These are phyloP conservation scores for Schizotus pectinicornis DNA, from an alignment of 2,888 invertebrate species.

Conservation along the genomic window DNA sequence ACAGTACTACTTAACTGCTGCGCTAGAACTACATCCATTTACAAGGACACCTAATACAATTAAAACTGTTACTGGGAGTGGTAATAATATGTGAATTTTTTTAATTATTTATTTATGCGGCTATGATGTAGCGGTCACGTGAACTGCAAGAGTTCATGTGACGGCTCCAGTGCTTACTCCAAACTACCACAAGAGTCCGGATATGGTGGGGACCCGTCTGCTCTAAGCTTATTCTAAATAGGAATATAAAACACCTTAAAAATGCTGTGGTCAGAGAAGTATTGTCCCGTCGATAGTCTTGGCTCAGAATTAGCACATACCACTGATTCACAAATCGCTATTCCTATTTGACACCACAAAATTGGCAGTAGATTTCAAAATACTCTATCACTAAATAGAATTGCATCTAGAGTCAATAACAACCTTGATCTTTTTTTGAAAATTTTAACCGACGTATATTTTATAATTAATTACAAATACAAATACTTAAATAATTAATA, in stretches of 20 bases:
- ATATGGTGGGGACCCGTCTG: constrained; percentile 14
- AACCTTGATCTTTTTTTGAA: constrained; percentile 52
- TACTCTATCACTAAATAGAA: constrained; percentile 52
- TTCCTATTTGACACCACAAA: constrained; percentile 56
- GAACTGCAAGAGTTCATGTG: too few relatives aligned
- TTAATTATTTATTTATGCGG: background rate
- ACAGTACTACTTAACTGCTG: constrained; percentile 22
- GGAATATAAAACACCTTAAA: constrained; percentile 30
- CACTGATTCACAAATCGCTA: constrained; percentile 52
- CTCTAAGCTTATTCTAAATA: constrained; percentile 30
- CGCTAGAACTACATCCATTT: constrained; percentile 24
- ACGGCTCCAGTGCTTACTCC: constrained; percentile 25
- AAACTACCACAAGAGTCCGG: constrained; percentile 18
- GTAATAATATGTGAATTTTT: constrained; percentile 11
- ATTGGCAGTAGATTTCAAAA: constrained; percentile 56
- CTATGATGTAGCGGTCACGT: constrained; percentile 8
- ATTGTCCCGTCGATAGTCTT: constrained; percentile 55
- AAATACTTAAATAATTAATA: constrained; percentile 49
- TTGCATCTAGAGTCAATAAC: constrained; percentile 54
- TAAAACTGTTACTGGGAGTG: constrained; percentile 18
- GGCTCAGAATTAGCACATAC: constrained; percentile 47
- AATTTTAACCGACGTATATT: constrained; percentile 56
- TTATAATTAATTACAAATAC: constrained; percentile 50
- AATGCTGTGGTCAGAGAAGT: constrained; percentile 36
- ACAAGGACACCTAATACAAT: constrained; percentile 23